These are phyloP conservation scores for Apodemus sylvaticus DNA, from an alignment of 2,113 vertebrate genomes.

Conservation along the genomic window DNA sequence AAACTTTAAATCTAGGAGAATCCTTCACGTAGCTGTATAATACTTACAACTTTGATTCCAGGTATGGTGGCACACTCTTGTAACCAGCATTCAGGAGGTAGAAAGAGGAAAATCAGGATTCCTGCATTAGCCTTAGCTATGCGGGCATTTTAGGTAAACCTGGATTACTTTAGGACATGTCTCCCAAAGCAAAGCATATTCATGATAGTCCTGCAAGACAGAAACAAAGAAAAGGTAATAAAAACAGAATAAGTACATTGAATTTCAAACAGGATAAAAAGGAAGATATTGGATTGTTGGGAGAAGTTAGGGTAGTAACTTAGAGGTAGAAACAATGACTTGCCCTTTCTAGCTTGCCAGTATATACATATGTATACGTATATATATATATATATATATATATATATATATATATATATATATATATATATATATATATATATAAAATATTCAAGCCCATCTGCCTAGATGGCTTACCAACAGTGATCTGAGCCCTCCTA, in stretches of 20 bases:
- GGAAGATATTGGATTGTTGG: neutral
- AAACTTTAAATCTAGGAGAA: slow-evolving; percentile 45
- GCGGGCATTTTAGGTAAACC: neutral
- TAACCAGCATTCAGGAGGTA: neutral
- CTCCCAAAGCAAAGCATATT: neutral
- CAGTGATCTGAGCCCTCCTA: neutral
- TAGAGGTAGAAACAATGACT: neutral
- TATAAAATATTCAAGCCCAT: neutral
- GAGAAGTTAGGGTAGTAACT: neutral
- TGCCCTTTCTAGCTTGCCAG: neutral
- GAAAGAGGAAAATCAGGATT: neutral
- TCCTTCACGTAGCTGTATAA: neutral
- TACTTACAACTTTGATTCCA: neutral
- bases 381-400: too few species aligned
- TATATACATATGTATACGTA: too few species aligned
- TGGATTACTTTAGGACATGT: neutral
- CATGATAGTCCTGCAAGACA: neutral
- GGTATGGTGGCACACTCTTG: neutral
- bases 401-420: too few species aligned
- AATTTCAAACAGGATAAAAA: neutral
- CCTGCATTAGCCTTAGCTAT: neutral
- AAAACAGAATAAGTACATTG: neutral
- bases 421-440: neutral
- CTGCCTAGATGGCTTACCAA: neutral
- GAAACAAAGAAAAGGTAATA: neutral